A percentile compares a stretch with the other conserved stretches of the same genome.
Evolutionary conservation across 2,113 vertebrate genomes (phyloP).

Genomic region (Cettia cetti): DNA sequence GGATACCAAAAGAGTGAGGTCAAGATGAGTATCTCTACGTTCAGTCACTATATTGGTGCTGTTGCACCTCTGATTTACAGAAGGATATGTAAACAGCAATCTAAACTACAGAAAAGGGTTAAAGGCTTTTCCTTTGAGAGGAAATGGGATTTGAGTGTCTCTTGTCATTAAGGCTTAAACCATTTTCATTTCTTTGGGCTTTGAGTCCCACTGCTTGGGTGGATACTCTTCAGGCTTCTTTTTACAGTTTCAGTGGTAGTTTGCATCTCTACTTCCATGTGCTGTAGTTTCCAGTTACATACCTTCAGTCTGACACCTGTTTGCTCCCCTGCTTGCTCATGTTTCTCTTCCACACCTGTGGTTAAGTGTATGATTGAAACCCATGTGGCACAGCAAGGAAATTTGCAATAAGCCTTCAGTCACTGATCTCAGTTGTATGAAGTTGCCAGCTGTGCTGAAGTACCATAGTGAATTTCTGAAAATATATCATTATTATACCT

Average conservation of each 20-base stretch:
- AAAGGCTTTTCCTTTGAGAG: not conserved
- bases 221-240: not conserved
- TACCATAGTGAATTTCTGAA: not conserved
- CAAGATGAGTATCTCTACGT: rapidly evolving
- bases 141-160: not conserved
- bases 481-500: not conserved
- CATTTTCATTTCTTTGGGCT: not conserved
- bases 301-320: not conserved
- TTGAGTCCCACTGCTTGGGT: not conserved
- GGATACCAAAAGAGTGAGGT: not conserved
- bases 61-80: not conserved
- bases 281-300: not conserved
- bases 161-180: not conserved
- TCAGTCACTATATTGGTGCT: not conserved
- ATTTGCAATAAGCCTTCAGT: not conserved
- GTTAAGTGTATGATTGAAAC: not conserved
- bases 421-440: rapidly evolving
- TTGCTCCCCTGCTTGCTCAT: not conserved
- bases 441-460: not conserved
- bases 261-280: not conserved
- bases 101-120: not conserved
- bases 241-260: not conserved
- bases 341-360: not conserved
- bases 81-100: not conserved
- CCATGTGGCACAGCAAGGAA: not conserved